phyloP scores from a whole-genome alignment of 2,888 invertebrate species.

The Drosophila rellima region DNA sequence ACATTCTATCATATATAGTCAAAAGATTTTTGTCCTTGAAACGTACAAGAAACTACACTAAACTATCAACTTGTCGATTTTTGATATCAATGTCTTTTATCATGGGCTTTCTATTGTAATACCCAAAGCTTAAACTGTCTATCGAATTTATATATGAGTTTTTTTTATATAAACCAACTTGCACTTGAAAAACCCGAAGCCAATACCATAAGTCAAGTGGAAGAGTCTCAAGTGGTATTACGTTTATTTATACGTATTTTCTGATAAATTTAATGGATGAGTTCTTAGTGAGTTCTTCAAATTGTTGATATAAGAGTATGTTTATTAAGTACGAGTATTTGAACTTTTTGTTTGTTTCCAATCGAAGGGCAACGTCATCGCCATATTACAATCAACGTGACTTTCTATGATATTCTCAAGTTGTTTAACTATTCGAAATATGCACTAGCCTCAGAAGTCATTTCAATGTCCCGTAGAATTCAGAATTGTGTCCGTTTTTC shows the following conservation, averaged over 20 bases:
- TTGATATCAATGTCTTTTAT: neutral
- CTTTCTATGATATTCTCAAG: conserved; percentile 52
- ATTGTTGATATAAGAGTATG: conserved; percentile 22
- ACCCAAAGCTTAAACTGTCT: conserved; percentile 49
- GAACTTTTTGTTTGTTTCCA: conserved; percentile 33
- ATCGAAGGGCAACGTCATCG: conserved; percentile 40
- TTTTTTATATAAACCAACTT: conserved; percentile 40
- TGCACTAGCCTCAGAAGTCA: conserved; percentile 15
- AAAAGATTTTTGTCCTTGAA: conserved; percentile 6
- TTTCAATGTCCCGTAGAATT: conserved; percentile 5
- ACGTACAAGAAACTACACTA: conserved; percentile 1
- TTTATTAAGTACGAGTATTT: conserved; percentile 26
- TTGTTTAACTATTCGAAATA: conserved; percentile 7
- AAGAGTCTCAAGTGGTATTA: conserved; percentile 64
- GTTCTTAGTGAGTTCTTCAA: conserved; percentile 32
- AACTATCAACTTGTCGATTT: neutral
- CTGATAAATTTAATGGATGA: conserved; percentile 72
- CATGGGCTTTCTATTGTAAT: neutral
- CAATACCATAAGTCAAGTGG: conserved; percentile 58
- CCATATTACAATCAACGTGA: conserved; percentile 62
- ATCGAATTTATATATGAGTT: conserved; percentile 24
- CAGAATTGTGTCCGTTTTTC: conserved; percentile 17
- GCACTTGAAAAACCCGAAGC: conserved; percentile 46
- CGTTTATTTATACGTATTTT: conserved; percentile 59
- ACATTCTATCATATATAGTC: neutral